phyloP scores from a whole-genome alignment of 1,140 invertebrate species.

The Apocrypta bakeri region DNA sequence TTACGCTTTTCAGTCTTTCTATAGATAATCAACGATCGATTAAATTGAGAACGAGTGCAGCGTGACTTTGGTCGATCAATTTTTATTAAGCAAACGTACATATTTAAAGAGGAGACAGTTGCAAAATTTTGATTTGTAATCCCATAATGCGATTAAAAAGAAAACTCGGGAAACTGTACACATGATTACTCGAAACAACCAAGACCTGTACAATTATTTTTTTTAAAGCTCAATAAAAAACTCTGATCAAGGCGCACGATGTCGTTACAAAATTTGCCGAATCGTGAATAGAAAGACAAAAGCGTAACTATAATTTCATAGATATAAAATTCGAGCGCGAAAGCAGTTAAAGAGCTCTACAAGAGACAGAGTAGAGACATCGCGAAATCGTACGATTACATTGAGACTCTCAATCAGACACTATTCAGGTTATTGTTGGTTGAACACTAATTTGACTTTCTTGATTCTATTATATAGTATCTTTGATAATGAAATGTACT shows the following conservation, averaged over 20 bases:
- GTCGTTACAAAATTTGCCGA: background rate
- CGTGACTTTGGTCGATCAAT: background rate
- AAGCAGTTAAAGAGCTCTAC: slow-evolving; percentile 38
- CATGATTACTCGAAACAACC: background rate
- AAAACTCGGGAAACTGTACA: background rate
- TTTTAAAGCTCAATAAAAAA: background rate
- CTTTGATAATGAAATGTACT: background rate
- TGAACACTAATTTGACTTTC: background rate
- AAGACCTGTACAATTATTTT: background rate
- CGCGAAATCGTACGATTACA: background rate
- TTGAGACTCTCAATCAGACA: slow-evolving; percentile 7
- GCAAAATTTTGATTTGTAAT: background rate
- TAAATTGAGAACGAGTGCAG: background rate
- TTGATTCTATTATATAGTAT: background rate
- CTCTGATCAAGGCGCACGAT: background rate
- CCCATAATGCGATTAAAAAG: no score
- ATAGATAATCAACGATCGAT: background rate
- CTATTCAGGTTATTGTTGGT: background rate
- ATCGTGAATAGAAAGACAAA: background rate
- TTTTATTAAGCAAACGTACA: background rate
- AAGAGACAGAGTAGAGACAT: slow-evolving; percentile 21
- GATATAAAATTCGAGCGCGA: slow-evolving; percentile 6
- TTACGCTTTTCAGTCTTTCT: background rate
- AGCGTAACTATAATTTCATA: background rate
- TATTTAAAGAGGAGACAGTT: background rate